These are phyloP conservation scores for Thalassarche chlororhynchos DNA, from an alignment of 2,113 vertebrate genomes.

Conservation along the genomic window DNA sequence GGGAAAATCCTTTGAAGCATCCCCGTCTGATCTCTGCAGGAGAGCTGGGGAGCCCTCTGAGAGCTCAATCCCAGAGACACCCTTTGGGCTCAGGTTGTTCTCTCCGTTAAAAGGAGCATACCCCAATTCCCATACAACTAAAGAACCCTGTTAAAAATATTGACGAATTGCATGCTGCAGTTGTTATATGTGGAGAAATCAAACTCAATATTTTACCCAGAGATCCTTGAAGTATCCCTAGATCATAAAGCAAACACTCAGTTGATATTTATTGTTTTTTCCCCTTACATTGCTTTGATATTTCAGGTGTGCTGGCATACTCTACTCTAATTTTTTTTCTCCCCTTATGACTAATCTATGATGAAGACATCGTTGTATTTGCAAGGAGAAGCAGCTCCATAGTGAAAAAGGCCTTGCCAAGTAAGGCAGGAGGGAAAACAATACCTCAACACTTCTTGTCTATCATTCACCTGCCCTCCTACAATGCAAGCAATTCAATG, in stretches of 20 bases:
- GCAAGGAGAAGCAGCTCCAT: background rate
- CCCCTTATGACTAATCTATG: constrained; percentile 21
- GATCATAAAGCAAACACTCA: background rate
- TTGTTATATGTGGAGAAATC: background rate
- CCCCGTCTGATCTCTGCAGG: background rate
- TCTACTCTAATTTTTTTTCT: background rate
- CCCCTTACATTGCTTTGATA: background rate
- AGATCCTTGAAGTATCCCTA: background rate
- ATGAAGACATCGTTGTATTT: constrained; percentile 1
- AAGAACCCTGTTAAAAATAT: background rate
- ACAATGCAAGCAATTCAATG: background rate
- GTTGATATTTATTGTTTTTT: background rate
- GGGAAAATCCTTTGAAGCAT: background rate
- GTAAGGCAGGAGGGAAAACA: constrained; percentile 20
- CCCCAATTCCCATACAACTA: background rate
- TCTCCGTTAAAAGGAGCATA: background rate
- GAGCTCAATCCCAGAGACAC: background rate
- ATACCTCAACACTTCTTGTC: background rate
- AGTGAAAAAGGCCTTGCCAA: background rate
- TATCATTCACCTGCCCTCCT: constrained; percentile 5
- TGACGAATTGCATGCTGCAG: background rate
- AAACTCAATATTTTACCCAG: background rate
- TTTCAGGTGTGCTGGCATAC: constrained; percentile 45
- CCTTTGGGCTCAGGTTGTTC: background rate
- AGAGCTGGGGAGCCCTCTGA: background rate